Conservation (phyloP, 2,113 vertebrate genomes). For the Chaetodon trifascialis region DNA sequence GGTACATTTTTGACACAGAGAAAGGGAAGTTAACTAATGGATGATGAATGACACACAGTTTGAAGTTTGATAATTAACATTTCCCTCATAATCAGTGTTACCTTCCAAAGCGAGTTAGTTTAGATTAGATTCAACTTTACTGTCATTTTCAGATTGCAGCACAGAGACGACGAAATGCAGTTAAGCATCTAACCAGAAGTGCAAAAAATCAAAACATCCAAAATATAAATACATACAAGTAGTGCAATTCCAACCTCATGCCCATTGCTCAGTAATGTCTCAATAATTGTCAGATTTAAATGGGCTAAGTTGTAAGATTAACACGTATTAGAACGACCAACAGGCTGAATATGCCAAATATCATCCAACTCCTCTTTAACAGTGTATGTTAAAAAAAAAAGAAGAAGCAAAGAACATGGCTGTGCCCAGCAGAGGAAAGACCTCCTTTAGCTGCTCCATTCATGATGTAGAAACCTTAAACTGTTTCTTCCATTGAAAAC, state of each 20-base stretch:
- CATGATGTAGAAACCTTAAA: background rate
- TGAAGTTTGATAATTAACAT: background rate
- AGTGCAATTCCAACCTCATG: too few relatives aligned
- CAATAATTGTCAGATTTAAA: background rate
- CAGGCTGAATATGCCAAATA: background rate
- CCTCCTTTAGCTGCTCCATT: background rate
- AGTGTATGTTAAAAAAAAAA: background rate
- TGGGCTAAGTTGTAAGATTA: too few relatives aligned
- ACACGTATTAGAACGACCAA: background rate
- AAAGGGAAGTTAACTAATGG: too few relatives aligned
- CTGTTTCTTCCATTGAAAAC: background rate
- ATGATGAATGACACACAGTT: background rate
- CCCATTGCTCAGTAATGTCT: background rate
- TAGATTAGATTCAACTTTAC: too few relatives aligned
- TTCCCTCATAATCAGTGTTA: background rate
- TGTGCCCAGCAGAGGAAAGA: background rate
- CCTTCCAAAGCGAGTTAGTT: too few relatives aligned
- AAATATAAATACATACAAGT: too few relatives aligned
- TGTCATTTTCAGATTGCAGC: too few relatives aligned
- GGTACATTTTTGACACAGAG: background rate
- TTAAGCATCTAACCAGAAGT: too few relatives aligned
- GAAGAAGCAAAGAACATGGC: background rate
- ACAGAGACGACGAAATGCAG: too few relatives aligned
- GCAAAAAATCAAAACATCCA: too few relatives aligned
- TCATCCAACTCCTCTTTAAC: background rate